Base-by-base conservation (phyloP, 2,888 invertebrate species). In the Torymus auratus region DNA sequence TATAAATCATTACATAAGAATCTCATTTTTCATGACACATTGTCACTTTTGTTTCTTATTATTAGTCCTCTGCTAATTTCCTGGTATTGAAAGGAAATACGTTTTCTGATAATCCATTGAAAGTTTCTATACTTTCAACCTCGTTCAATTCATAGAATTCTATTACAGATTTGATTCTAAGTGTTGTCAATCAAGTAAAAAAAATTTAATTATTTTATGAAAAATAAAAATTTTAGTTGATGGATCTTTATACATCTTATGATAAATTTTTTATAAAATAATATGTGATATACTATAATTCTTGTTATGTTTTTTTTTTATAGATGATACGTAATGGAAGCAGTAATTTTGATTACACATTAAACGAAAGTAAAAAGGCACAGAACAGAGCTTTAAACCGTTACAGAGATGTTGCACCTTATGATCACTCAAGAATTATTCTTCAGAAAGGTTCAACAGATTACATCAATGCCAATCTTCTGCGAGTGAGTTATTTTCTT, bases 371-470 rank as follows among this genome's bases (percentile, higher is more conserved):
- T 10, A 94, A 94, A 88, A 95, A 95, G 88, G 93, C 94, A 7
- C 93, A 95, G 87, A 97, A 97, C 90, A 95, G 95, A 89, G 93
- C 93, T 81, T 92, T 98, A 84, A 98, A 99, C 92, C 94, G 99
- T 86, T 99, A 99, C 91, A 93, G 97, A 87, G 98, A 99, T 93
- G 98, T 99, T 11, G 97, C 96, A 91, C 98, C 99, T 0, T 99
- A 96, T 91, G 98, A 99, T 91, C 98, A 98, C 91, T 97, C 96
- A 88, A 93, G 98, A 84, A 95, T 99, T 83, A 92, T 96, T 73
- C 92, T 99, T 64, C 92, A 94, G 85, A 93, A 95, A 87, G 94
- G 95, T 83, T 92, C 94, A 69, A 94, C 94, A 60, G 96, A 98
- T 91, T 99, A 99, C 91, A 98, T 99, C 87, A 99, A 99, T 92